A percentile compares a stretch with the other conserved stretches of the same genome.
Conservation (phyloP, 2,888 invertebrate genomes). For the Noctua janthe region DNA sequence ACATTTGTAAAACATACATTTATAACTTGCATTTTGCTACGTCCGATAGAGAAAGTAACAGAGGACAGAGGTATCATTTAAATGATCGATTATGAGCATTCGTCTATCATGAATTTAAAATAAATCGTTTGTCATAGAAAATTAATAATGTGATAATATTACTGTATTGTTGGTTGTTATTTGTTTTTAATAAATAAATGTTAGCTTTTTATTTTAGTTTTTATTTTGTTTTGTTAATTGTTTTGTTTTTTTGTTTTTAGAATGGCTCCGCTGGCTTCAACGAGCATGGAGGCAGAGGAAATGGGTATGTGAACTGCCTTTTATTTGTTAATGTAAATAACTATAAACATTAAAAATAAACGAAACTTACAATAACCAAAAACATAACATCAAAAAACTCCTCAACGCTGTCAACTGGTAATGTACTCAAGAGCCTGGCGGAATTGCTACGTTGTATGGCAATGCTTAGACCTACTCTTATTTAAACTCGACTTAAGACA, state of each 20-base stretch:
- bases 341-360: background rate
- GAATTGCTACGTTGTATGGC: background rate
- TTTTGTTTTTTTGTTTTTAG: slow-evolving; percentile 92
- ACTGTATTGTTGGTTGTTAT: slow-evolving; percentile 60
- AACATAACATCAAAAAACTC: background rate
- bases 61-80: background rate
- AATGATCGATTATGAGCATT: background rate
- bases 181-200: slow-evolving; percentile 77
- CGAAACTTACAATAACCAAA: background rate
- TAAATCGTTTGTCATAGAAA: slow-evolving; percentile 58
- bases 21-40: background rate
- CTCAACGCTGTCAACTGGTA: background rate
- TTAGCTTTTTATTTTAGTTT: slow-evolving; percentile 79
- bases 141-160: slow-evolving; percentile 36
- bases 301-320: slow-evolving; percentile 92
- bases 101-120: background rate
- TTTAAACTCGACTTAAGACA: background rate
- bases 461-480: background rate
- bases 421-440: background rate
- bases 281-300: slow-evolving; percentile 94
- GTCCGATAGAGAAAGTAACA: background rate
- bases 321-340: background rate
- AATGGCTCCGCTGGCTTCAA: slow-evolving; percentile 95
- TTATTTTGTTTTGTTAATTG: slow-evolving; percentile 76
- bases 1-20: background rate